phyloP scores from a whole-genome alignment of 64 coral and sea anemone genomes.

The Cladopsammia gracilis region DNA sequence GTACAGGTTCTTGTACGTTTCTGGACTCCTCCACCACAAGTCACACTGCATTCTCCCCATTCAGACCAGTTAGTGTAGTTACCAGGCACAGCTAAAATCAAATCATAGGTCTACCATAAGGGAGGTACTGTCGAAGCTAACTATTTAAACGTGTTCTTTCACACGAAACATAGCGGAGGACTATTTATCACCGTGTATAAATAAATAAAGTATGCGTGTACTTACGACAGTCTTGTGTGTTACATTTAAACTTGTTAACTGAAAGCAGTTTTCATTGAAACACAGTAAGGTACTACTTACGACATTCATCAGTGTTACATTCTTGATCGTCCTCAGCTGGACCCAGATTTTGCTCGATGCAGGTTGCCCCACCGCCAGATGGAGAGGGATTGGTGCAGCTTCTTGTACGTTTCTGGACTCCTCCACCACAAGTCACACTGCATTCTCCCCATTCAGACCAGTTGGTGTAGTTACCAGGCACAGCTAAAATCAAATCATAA shows the following conservation, averaged over 20 bases:
- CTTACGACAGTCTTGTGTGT: too few relatives aligned
- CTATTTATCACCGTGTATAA: too few relatives aligned
- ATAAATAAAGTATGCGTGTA: too few relatives aligned
- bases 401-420: not conserved
- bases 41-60: not conserved
- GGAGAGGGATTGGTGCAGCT: constrained; percentile 4
- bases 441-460: not conserved
- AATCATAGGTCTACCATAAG: too few relatives aligned
- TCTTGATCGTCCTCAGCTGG: not conserved
- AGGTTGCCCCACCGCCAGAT: not conserved
- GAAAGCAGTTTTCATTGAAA: too few relatives aligned
- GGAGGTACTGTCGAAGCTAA: too few relatives aligned
- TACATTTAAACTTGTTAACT: too few relatives aligned
- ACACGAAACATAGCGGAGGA: too few relatives aligned
- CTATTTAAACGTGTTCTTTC: too few relatives aligned
- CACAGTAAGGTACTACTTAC: too few relatives aligned
- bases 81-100: too few relatives aligned
- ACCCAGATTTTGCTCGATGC: constrained; percentile 8
- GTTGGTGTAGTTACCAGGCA: not conserved
- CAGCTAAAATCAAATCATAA: not conserved
- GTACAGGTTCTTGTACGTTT: not conserved
- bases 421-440: constrained; percentile 2
- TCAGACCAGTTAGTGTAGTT: not conserved
- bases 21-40: not conserved
- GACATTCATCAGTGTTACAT: not conserved